Evolutionary conservation across 2,888 invertebrate species (phyloP), one percentile per base, ranked within the genome.

Genomic region (Orthonychiurus folsomi): DNA sequence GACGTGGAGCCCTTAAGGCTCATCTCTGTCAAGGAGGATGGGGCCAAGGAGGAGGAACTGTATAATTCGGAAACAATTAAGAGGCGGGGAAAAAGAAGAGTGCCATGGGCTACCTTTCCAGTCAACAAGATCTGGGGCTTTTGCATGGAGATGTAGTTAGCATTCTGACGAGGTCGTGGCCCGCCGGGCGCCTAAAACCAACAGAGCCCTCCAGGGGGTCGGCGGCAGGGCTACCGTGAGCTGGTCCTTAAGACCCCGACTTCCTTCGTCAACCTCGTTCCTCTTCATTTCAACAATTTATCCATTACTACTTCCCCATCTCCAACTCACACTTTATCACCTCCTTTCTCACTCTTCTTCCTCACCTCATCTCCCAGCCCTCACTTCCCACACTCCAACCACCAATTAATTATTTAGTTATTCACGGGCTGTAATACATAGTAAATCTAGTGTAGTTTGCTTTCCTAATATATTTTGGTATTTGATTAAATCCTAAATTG

Each of bases 181-280:
- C 64, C 62, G 65, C 65, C 66, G 64, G 69, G 67, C 69, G 69
- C 67, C 69, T 65, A 67, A 69, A 69, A 68, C 69, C 69, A 66
- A 69, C 69, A 66, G 67, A 65, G 65, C 61, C 55, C 60, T 60
- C 58, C 64, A 63, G 67, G 69, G 62, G 67, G 69, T 60, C 64
- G 66, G 66, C 67, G 64, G 66, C 67, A 63, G 63, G 64, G 66
- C 24, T 52, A 61, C 52, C 57, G 54, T 61, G 59, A 61, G 54
- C 60, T 56, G 37, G 25, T 21, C 60, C 2, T n/a, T n/a, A 21
- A 55, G 55, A 23, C 55, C 59, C 27, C 26, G 5, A 48, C 48
- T 47, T 18, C 55, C 2, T 28, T 60, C 37, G 12, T 26, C 37
- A 28, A 24, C 60, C 27, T 53, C 27, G 37, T 54, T 52, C 21